Conservation (phyloP, 2,888 invertebrate species). For the Sesamia inferens region DNA sequence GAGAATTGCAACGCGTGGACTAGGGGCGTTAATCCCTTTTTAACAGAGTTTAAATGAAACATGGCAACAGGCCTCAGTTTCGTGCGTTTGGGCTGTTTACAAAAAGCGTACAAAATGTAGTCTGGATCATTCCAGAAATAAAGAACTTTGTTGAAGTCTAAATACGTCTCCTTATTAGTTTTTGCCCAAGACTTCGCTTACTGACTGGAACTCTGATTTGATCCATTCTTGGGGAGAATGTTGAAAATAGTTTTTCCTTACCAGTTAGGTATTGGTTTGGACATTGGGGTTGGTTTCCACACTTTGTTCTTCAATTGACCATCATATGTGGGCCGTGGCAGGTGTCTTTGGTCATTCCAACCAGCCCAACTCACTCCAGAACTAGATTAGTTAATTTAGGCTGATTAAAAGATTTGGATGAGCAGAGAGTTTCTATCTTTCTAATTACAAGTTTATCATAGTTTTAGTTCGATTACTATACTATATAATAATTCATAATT, state of each 20-base stretch:
- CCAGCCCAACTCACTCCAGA: not conserved
- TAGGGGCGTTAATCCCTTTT: conserved; percentile 16
- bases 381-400: not conserved
- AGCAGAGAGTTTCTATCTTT: not conserved
- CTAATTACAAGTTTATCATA: not conserved
- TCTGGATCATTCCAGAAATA: not conserved
- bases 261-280: not conserved
- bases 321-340: too few relatives aligned
- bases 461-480: not conserved
- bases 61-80: not conserved
- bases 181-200: too few relatives aligned
- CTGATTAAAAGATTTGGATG: not conserved
- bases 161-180: not conserved
- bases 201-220: not conserved
- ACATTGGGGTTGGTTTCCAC: not conserved
- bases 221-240: not conserved
- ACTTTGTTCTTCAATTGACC: not conserved
- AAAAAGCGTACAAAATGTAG: not conserved
- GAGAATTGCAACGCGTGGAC: not conserved
- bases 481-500: not conserved
- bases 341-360: too few relatives aligned
- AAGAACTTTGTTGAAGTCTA: not conserved
- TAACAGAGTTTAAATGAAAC: conserved; percentile 4
- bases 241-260: not conserved
- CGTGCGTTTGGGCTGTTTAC: not conserved